Base-by-base conservation (phyloP, 2,113 vertebrate species). In the Percina caprodes region DNA sequence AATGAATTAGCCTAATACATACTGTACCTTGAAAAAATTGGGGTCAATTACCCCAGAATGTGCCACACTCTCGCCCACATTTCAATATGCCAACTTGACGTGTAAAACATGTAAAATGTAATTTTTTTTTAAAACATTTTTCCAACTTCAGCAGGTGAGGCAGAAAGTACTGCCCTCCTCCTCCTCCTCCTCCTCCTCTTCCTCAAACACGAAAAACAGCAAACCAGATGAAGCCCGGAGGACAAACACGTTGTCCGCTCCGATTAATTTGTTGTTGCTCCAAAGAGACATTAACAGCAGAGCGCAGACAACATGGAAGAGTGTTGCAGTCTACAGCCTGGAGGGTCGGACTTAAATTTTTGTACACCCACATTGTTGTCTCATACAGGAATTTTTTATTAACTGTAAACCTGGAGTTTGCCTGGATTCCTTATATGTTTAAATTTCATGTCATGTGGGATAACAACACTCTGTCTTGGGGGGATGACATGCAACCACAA, bases 231-330 rank as follows among this genome's bases (percentile, higher is more conserved):
- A 80, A 81, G 90, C 86, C 90, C 68, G 73, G 66, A 89, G 86
- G 88, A 89, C 83, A 85, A 86, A 89, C 76, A 85, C 11, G 76
- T 79, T 80, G 86, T 89, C 90, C 69, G 72, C 87, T 89, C 80
- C 8, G 62, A 91, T 91, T 89, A 69, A 89, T 91, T 88, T 88
- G 75, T 23, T 72, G 83, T 77, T 88, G 75, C 75, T 88, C 86
- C 81, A 85, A 89, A 89, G 85, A 89, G 86, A 88, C 86, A 82
- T 89, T 86, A 89, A 86, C 78, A 79, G 77, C 80, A 16, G 74
- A 86, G 63, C 83, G 49, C 85, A 78, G 77, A 87, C 79, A 45
- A 83, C 30, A 30, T 30, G 30, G 73, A 18, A 77, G 73, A 89
- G 81, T 48, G 85, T 71, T 86, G 83, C 68, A 75, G 83, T 88